These are phyloP conservation scores for Aphrophora alni DNA, from an alignment of 2,888 invertebrate genomes.

Conservation along the genomic window DNA sequence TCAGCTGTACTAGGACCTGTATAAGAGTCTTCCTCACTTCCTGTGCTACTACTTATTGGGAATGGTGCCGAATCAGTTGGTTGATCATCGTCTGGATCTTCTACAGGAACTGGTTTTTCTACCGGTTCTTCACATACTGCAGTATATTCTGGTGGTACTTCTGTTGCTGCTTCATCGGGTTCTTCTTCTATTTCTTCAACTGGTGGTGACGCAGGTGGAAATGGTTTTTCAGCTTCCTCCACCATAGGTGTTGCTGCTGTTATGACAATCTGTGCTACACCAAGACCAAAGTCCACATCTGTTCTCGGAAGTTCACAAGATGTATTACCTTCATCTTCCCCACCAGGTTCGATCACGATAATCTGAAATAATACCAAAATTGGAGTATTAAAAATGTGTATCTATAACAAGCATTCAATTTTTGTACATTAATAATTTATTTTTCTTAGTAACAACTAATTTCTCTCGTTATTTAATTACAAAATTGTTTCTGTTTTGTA, in stretches of 20 bases:
- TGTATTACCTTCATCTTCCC: conserved; percentile 29
- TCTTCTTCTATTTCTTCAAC: conserved; percentile 44
- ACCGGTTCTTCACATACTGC: conserved; percentile 39
- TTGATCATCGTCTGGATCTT: conserved; percentile 60
- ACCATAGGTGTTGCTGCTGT: conserved; percentile 93
- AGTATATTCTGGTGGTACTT: conserved; percentile 48
- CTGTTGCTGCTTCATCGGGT: conserved; percentile 43
- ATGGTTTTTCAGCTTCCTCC: conserved; percentile 82
- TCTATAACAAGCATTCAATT: neutral
- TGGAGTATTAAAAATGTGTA: neutral
- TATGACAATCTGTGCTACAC: conserved; percentile 89
- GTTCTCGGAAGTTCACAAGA: conserved; percentile 37
- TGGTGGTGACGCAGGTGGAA: conserved; percentile 64
- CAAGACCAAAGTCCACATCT: conserved; percentile 63
- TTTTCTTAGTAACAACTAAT: neutral
- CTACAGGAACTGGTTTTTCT: conserved; percentile 27
- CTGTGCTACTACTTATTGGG: conserved; percentile 70
- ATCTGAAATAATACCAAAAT: conserved; percentile 23
- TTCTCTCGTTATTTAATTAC: neutral
- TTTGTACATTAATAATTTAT: too few species aligned
- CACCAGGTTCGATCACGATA: conserved; percentile 39
- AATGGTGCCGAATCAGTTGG: conserved; percentile 65
- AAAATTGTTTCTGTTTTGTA: neutral
- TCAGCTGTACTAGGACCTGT: conserved; percentile 69
- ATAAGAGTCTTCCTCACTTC: conserved; percentile 56